These are phyloP conservation scores for Anhinga anhinga DNA, from an alignment of 2,113 vertebrate genomes.

Conservation along the genomic window DNA sequence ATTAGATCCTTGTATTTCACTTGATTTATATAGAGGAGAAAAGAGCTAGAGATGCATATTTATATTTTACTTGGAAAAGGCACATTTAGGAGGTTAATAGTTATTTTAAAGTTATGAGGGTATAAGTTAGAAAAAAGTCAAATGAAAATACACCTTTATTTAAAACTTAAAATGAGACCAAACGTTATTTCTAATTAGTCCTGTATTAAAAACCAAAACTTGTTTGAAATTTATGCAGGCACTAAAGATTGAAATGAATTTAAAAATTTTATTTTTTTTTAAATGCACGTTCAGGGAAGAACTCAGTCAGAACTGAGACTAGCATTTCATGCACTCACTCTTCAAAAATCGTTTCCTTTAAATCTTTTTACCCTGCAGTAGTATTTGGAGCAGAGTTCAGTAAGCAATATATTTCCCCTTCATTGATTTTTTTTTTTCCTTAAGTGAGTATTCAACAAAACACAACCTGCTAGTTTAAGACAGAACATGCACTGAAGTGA, in stretches of 20 bases:
- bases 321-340: not conserved
- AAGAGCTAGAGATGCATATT: not conserved
- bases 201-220: not conserved
- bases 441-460: not conserved
- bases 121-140: not conserved
- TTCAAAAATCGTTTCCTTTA: not conserved
- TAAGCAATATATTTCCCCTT: not conserved
- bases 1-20: not conserved
- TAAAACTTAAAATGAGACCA: not conserved
- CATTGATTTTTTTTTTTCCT: not conserved
- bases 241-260: not conserved
- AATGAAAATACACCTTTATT: not conserved
- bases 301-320: not conserved
- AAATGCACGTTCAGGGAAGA: not conserved
- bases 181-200: not conserved
- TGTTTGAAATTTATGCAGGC: not conserved
- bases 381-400: not conserved
- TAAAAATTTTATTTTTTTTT: not conserved
- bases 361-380: not conserved
- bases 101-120: not conserved
- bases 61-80: not conserved
- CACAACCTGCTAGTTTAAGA: not conserved
- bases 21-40: not conserved
- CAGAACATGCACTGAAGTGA: slow-evolving; percentile 34
- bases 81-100: not conserved